Percentiles rank a stretch among this genome's conserved stretches.
phyloP scores from a whole-genome alignment of 2,797 vertebrate genomes.

The Neoniphon sammara region DNA sequence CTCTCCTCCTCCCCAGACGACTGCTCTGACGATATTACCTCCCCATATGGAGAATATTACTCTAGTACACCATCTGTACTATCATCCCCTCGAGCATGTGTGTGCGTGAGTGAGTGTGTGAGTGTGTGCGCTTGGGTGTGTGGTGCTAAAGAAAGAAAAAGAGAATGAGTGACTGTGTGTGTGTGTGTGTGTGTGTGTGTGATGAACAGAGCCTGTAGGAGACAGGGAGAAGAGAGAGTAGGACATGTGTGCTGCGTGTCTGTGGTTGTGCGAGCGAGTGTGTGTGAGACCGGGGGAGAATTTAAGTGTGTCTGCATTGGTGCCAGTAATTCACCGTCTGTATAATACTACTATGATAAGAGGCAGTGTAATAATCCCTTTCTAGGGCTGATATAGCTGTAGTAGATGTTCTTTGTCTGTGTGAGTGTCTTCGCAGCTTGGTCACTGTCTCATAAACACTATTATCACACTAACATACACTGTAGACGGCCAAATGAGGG shows the following conservation, averaged over 20 bases:
- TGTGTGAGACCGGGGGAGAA: conserved; percentile 23
- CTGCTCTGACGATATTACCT: conserved; percentile 75
- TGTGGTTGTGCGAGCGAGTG: conserved; percentile 7
- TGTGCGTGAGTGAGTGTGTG: conserved; percentile 50
- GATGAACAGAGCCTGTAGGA: conserved; percentile 57
- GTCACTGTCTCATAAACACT: conserved; percentile 31
- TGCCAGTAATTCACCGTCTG: conserved; percentile 49
- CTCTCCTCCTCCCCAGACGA: conserved; percentile 60
- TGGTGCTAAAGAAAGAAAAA: neutral
- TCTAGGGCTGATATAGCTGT: conserved; percentile 38
- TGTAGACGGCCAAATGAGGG: neutral
- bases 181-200: no score
- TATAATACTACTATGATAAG: conserved; percentile 26
- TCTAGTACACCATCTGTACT: conserved; percentile 79
- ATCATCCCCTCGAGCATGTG: conserved; percentile 69
- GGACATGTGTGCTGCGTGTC: conserved; percentile 42
- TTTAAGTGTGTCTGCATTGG: conserved; percentile 35
- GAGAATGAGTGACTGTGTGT: neutral
- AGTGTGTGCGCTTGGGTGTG: conserved; percentile 14
- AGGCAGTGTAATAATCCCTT: conserved; percentile 41
- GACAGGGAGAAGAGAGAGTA: conserved; percentile 51
- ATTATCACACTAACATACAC: conserved; percentile 13
- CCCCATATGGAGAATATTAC: conserved; percentile 78
- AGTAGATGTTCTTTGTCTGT: conserved; percentile 30
- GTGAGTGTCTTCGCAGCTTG: conserved; percentile 21